Percentiles rank a stretch among this genome's conserved stretches.
Evolutionary conservation across 1,140 invertebrate species (phyloP).

Genomic region (Megathymus violae): DNA sequence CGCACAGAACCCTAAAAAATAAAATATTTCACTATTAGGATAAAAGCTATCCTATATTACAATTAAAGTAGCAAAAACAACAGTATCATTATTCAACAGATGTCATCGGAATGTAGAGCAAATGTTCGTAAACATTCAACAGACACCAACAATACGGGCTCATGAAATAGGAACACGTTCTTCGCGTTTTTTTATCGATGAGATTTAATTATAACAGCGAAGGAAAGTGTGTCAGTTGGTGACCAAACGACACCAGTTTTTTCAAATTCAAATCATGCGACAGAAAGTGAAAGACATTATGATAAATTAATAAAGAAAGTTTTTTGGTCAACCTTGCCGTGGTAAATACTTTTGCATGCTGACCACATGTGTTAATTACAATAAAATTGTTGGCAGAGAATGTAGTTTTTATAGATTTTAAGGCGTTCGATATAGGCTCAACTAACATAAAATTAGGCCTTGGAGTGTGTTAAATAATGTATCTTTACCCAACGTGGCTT

Average conservation of each 20-base stretch:
- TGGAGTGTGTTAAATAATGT: too few species aligned
- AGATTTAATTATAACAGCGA: slow-evolving; percentile 67
- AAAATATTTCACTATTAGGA: not conserved
- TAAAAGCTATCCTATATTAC: not conserved
- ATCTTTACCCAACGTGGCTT: too few species aligned
- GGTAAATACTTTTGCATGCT: slow-evolving; percentile 4
- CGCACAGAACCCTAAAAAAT: not conserved
- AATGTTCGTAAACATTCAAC: slow-evolving; percentile 14
- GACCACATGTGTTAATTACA: too few species aligned
- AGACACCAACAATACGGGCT: slow-evolving; percentile 9
- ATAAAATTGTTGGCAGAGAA: too few species aligned
- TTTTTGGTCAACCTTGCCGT: slow-evolving; percentile 19
- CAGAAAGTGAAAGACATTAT: slow-evolving; percentile 38
- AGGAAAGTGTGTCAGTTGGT: slow-evolving; percentile 68
- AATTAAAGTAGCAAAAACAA: not conserved
- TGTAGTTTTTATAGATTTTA: too few species aligned
- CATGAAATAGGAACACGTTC: slow-evolving; percentile 33
- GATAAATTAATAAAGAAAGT: slow-evolving; percentile 40
- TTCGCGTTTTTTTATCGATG: slow-evolving; percentile 55
- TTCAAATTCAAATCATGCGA: slow-evolving; percentile 30
- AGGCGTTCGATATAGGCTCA: too few species aligned
- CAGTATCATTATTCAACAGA: slow-evolving; percentile 23
- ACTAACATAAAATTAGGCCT: too few species aligned
- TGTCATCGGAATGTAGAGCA: slow-evolving; percentile 34
- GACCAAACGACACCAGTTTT: slow-evolving; percentile 42